Base-by-base conservation (phyloP, 2,888 invertebrate genomes). In the Saturnia pavonia region DNA sequence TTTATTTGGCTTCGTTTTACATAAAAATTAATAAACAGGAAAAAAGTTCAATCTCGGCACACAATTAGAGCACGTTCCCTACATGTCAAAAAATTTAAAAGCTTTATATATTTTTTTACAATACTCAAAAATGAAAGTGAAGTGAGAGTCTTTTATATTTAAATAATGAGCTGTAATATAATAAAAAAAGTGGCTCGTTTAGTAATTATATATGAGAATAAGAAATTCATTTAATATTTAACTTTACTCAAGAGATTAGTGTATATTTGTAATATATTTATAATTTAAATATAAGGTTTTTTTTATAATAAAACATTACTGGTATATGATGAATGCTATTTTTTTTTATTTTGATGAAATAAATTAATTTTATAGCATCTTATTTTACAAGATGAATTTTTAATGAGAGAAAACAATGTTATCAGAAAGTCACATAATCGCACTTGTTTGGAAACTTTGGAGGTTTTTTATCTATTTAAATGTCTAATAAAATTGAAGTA, bases 61-160 rank as follows among this genome's bases (percentile, higher is more conserved):
- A 54, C 22, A 22, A 54, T 54, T 8, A 22, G 54, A 54, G 19
- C 22, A 54, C 42, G 42, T 43, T 9, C 6, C 42, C 42, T 69
- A 69, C 72, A 69, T 74, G 76, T 73, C 80, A 73, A 77, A 81
- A 72, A 43, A 73, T 81, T 82, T 79, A 84, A 87, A 85, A 87
- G 87, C 82, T 82, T 79, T 81, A 80, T 76, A 74, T 79, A 75
- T 79, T 79, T 79, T 79, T 82, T 81, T 81, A 75, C 85, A 80
- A 82, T 83, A 84, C 86, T 85, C 84, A 78, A 82, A 69, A 85
- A 87, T 67, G 88, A 89, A 88, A 88, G 89, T 85, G 67, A 69
- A 79, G 89, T 82, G 91, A 91, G 91, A 90, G 91, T 82, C 77
- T 83, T 81, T 83, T 81, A 83, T 80, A 84, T 89, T 86, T 85